Conservation (phyloP, 1,140 invertebrate genomes). For the Rhopalosiphum maidis region DNA sequence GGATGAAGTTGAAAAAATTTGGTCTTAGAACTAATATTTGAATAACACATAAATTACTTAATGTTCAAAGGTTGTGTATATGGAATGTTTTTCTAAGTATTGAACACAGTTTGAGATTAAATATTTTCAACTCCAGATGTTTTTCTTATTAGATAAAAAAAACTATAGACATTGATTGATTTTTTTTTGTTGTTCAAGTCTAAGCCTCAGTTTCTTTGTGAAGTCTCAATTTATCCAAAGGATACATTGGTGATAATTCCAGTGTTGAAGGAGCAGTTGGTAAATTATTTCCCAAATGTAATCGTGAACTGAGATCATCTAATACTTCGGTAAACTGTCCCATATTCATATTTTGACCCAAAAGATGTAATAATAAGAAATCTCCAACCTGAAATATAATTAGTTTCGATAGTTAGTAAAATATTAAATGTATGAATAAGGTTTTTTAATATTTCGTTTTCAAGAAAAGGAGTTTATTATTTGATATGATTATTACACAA, state of each 20-base stretch:
- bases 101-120: constrained; percentile 54
- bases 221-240: constrained; percentile 71
- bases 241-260: constrained; percentile 84
- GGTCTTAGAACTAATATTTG: not conserved
- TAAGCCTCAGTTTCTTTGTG: constrained; percentile 83
- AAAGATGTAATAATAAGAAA: constrained; percentile 80
- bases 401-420: not conserved
- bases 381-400: constrained; percentile 74
- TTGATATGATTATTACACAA: too few species aligned
- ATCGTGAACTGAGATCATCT: constrained; percentile 69
- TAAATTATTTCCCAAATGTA: constrained; percentile 74
- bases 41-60: not conserved
- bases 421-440: not conserved
- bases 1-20: constrained; percentile 22
- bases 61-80: constrained; percentile 26
- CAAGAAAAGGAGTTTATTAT: not conserved
- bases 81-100: constrained; percentile 39
- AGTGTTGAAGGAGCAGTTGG: constrained; percentile 83
- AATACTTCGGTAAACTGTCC: constrained; percentile 79
- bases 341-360: constrained; percentile 85
- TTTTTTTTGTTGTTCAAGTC: constrained; percentile 60
- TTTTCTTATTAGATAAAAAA: constrained; percentile 11
- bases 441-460: not conserved
- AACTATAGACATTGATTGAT: not conserved
- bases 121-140: constrained; percentile 30